Evolutionary conservation across 1,140 invertebrate species (phyloP), one percentile per base, ranked within the genome.

Genomic region (Argopecten irradians): DNA sequence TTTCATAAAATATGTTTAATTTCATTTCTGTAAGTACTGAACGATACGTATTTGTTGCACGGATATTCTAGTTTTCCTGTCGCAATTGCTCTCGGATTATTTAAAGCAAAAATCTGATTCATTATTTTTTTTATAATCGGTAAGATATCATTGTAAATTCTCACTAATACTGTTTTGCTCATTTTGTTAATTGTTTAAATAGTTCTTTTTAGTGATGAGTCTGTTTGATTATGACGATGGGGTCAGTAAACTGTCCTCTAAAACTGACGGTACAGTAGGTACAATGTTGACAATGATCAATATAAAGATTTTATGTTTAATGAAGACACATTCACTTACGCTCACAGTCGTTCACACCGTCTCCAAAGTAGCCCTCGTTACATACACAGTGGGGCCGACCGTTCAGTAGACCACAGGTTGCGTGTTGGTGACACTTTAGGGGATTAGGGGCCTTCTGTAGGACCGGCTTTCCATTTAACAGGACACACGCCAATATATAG

Each of bases 341-440:
- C 22, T 89, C 86, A 33, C 85, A 89, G 34, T 71, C 71, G 9
- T 84, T 39, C 9, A 82, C 83, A 13, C 85, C 88, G 85, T 89
- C 88, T 33, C 88, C 88, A 82, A 87, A 86, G 46, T 84, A 87
- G 5, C 86, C 88, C 13, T 33, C 32, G 35, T 89, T 89, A 87
- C 88, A 89, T 11, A 71, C 41, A 39, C 88, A 89, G 16, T 34
- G 86, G 46, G 82, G 85, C n/a, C 35, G 32, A 3, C 85, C 85
- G 13, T 83, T 28, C 34, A 41, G 36, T 14, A 86, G 28, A 3
- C 88, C 86, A 85, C 88, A 89, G 22, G 82, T 33, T n/a, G 88
- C 88, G 84, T 89, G 16, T 16, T 87, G 7, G 34, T 89, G 86
- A 41, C 88, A 89, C 16, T 35, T 36, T 36, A 89, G n/a, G 0